Evolutionary conservation across 2,113 vertebrate species (phyloP).

Genomic region (Rhynchopsitta pachyrhyncha): DNA sequence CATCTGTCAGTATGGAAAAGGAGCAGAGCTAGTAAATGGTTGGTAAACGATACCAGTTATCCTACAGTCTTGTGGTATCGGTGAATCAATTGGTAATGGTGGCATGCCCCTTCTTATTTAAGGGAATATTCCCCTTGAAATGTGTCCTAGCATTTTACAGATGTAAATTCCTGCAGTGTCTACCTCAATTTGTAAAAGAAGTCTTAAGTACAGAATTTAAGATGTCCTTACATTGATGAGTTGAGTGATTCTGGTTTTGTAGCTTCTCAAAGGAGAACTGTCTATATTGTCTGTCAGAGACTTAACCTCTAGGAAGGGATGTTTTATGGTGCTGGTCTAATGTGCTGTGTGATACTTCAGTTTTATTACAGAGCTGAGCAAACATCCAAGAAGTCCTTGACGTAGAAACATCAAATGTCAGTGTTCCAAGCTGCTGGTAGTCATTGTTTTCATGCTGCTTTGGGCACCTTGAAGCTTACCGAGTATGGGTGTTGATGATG

Average conservation of each 20-base stretch:
- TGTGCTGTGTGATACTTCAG: not conserved
- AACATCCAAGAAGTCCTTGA: not conserved
- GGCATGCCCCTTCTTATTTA: not conserved
- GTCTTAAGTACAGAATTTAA: not conserved
- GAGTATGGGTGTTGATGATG: not conserved
- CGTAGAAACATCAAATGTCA: accelerated
- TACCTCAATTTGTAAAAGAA: not conserved
- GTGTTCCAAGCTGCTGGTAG: not conserved
- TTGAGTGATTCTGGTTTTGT: not conserved
- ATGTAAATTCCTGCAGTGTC: not conserved
- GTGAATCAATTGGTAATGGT: not conserved
- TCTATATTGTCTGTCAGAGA: not conserved
- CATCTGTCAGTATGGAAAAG: not conserved
- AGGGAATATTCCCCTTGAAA: not conserved
- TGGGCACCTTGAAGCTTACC: not conserved
- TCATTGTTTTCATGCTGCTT: not conserved
- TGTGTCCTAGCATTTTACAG: not conserved
- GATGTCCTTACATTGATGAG: not conserved
- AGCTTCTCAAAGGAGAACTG: not conserved
- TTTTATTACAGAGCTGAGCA: not conserved
- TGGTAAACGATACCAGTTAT: not conserved
- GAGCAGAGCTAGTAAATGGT: not conserved
- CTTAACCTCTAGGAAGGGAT: not conserved
- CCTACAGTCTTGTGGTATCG: accelerated
- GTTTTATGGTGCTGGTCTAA: not conserved